Evolutionary conservation across 2,113 vertebrate species (phyloP).

Genomic region (Amblyornis subalaris): DNA sequence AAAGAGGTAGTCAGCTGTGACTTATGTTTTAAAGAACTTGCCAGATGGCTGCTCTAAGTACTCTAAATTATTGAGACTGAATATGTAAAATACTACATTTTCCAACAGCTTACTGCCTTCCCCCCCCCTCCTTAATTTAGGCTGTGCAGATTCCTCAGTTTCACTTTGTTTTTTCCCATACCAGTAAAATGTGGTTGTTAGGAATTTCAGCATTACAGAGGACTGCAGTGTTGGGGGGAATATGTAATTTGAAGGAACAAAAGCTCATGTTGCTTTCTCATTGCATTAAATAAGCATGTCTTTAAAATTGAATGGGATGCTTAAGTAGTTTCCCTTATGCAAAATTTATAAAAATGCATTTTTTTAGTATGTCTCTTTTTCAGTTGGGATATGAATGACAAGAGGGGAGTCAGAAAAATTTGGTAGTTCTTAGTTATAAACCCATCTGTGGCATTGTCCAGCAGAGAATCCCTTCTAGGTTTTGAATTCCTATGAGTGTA

Average conservation of each 20-base stretch:
- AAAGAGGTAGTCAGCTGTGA: neutral
- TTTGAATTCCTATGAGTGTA: neutral
- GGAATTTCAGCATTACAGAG: neutral
- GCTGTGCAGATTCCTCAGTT: neutral
- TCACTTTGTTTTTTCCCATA: neutral
- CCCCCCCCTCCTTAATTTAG: neutral
- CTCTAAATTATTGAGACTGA: neutral
- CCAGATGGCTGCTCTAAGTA: neutral
- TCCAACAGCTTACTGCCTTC: neutral
- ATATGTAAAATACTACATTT: constrained; percentile 16
- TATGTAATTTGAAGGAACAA: neutral
- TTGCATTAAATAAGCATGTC: neutral
- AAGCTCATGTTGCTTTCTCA: neutral
- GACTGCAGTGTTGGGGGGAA: neutral
- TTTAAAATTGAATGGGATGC: neutral
- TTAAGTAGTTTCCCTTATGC: neutral
- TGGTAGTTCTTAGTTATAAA: neutral
- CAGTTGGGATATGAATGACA: neutral
- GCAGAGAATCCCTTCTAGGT: neutral
- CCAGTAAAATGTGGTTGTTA: neutral
- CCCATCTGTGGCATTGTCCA: neutral
- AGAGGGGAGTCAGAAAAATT: neutral
- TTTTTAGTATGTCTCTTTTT: neutral
- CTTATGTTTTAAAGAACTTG: neutral
- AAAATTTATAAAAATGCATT: neutral